phyloP scores from a whole-genome alignment of 2,113 vertebrate genomes.

The Chitala chitala region DNA sequence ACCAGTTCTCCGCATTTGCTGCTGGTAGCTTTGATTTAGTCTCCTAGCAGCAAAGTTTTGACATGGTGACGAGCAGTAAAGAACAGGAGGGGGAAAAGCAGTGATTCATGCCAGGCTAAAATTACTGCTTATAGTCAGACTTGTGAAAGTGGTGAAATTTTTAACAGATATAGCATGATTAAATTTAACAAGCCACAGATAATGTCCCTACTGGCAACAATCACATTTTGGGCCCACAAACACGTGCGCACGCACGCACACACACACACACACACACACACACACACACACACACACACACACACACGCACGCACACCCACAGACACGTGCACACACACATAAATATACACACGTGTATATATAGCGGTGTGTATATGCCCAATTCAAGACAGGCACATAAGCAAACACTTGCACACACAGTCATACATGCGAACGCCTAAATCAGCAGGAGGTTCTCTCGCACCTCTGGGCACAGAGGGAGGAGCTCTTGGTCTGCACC shows the following conservation, averaged over 20 bases:
- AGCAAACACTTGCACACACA: neutral
- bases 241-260: neutral
- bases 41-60: conserved; percentile 38
- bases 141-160: too few species aligned
- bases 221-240: neutral
- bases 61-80: conserved; percentile 9
- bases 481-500: neutral
- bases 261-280: neutral
- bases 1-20: conserved; percentile 44
- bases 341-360: too few species aligned
- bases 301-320: neutral
- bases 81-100: neutral
- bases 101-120: neutral
- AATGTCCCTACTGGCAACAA: too few species aligned
- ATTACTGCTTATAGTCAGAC: too few species aligned
- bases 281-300: conserved; percentile 4
- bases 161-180: too few species aligned
- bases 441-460: neutral
- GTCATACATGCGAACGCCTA: too few species aligned
- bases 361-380: too few species aligned
- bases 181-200: too few species aligned
- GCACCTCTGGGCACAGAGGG: neutral
- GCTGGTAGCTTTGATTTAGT: conserved; percentile 44
- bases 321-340: too few species aligned
- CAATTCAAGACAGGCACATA: too few species aligned